Conservation (phyloP, 35 echinoderm and acorn worm species). For the Diadema setosum region DNA sequence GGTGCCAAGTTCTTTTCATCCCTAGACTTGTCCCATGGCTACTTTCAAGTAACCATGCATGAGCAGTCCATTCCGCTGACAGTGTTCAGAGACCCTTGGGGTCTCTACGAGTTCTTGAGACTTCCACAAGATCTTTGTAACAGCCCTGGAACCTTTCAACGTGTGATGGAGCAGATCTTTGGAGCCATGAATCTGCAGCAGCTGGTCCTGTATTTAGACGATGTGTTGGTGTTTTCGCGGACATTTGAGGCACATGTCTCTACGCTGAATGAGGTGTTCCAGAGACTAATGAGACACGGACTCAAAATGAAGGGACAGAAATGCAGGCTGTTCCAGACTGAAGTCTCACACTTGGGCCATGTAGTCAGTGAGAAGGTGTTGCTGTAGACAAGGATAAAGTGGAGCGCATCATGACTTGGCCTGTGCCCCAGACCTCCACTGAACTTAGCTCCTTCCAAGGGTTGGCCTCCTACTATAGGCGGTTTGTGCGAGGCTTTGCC, state of each 20-base stretch:
- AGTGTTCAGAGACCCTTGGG: slow-evolving; percentile 46
- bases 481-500: slow-evolving; percentile 7
- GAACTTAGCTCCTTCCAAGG: background rate
- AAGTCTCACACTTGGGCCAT: slow-evolving; percentile 21
- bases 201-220: slow-evolving; percentile 40
- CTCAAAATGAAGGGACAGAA: slow-evolving; percentile 43
- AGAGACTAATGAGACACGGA: background rate
- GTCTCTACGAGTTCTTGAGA: slow-evolving; percentile 28
- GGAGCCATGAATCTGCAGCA: slow-evolving; percentile 45
- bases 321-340: background rate
- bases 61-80: slow-evolving; percentile 15
- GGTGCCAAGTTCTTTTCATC: slow-evolving; percentile 45
- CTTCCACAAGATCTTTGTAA: slow-evolving; percentile 57
- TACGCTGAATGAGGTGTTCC: slow-evolving; percentile 20
- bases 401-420: slow-evolving; percentile 14
- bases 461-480: slow-evolving; percentile 45
- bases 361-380: slow-evolving; percentile 12
- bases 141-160: slow-evolving; percentile 46
- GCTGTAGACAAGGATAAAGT: slow-evolving; percentile 25
- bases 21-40: slow-evolving; percentile 61
- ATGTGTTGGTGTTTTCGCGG: slow-evolving; percentile 43
- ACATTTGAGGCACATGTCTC: slow-evolving; percentile 48
- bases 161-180: slow-evolving; percentile 15
- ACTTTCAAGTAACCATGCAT: slow-evolving; percentile 45
- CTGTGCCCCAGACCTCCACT: background rate